Conservation (phyloP, 2,797 vertebrate species). For the Argya squamiceps region DNA sequence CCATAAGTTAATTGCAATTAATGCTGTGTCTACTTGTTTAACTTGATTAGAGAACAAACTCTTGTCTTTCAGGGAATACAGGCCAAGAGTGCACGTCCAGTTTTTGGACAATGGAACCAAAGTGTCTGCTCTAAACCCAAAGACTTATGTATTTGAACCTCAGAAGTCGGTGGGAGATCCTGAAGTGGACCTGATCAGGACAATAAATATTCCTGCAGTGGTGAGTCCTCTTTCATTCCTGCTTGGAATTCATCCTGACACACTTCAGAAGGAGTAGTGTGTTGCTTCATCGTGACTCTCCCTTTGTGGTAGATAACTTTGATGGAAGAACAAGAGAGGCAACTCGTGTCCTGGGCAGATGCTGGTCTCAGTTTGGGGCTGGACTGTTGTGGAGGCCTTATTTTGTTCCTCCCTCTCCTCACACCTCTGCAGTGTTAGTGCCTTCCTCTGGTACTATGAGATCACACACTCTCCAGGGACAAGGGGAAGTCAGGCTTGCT, state of each 20-base stretch:
- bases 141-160: slow-evolving; percentile 88
- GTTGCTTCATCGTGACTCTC: background rate
- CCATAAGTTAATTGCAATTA: background rate
- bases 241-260: background rate
- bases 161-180: slow-evolving; percentile 87
- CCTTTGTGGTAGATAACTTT: background rate
- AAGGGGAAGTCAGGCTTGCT: background rate
- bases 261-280: background rate
- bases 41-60: background rate
- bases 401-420: background rate
- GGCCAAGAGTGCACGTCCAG: slow-evolving; percentile 83
- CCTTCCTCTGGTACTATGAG: background rate
- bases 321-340: background rate
- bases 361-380: background rate
- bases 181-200: slow-evolving; percentile 87
- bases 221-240: slow-evolving; percentile 75
- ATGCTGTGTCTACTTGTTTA: background rate
- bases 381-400: background rate
- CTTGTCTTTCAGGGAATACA: slow-evolving; percentile 85
- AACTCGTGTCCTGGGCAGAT: background rate
- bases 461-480: background rate
- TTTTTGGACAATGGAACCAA: slow-evolving; percentile 90
- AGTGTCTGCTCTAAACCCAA: slow-evolving; percentile 87
- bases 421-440: background rate
- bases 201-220: slow-evolving; percentile 90